Base-by-base conservation (phyloP, 1,140 invertebrate species). In the Neuroterus valhalla region DNA sequence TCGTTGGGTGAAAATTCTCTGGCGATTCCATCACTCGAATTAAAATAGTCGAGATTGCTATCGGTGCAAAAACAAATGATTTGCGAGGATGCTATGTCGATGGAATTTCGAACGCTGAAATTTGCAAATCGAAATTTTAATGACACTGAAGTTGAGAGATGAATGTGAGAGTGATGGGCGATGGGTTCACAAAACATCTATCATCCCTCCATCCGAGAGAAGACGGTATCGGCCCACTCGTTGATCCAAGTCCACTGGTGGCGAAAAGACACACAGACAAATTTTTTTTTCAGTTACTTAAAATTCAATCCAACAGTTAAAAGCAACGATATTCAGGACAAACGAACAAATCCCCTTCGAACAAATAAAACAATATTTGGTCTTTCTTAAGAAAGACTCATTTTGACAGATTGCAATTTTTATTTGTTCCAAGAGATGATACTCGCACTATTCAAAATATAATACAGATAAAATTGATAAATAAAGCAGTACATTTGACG, bases 181-280 rank as follows among this genome's bases (percentile, higher is more conserved):
- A 89, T 80, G 85, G 72, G 82, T 83, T 90, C 89, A 90, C 85
- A 86, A 89, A 86, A 90, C 85, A 85, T 90, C 89, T 86, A 90
- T 90, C 87, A 90, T 89, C 84, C 88, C 89, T 89, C 89, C 89
- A 81, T 91, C 90, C 68, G 90, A 91, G 66, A 91, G 88, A 86
- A 91, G 90, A 82, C 90, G 90, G 82, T 91, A 91, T 72, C 90
- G 89, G 84, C 90, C 90, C 73, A 91, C 90, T 70, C 89, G 89
- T 81, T 88, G 89, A 87, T 90, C 89, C 86, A 90, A 87, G 84
- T 90, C 90, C 88, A 91, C 90, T 91, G 89, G 78, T 79, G 82
- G 81, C 83, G 84, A 89, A 87, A 84, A 85, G 87, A 90, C 83
- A 89, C 74, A 89, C 71, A 89, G 70, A 88, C 83, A 85, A 69